These are phyloP conservation scores for Homalodisca vitripennis DNA, from an alignment of 1,140 invertebrate genomes.

Conservation along the genomic window DNA sequence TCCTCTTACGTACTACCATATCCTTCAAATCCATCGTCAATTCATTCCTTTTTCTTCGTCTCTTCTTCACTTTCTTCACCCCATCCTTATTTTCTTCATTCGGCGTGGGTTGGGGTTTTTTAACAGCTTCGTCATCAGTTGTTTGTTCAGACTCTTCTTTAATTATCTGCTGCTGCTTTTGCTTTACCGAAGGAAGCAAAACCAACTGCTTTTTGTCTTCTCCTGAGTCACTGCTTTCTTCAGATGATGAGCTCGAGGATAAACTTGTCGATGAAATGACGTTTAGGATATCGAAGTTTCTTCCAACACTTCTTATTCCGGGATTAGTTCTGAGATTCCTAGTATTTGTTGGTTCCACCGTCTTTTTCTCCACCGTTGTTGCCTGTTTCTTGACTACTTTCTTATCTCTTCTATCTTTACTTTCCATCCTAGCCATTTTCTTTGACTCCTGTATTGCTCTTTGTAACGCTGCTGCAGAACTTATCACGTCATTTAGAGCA, in stretches of 20 bases:
- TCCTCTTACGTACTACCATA: slow-evolving; percentile 84
- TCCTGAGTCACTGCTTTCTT: slow-evolving; percentile 48
- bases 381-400: neutral
- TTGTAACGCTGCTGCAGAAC: slow-evolving; percentile 15
- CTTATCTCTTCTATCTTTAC: slow-evolving; percentile 23
- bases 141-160: slow-evolving; percentile 35
- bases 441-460: slow-evolving; percentile 8
- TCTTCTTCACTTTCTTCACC: slow-evolving; percentile 48
- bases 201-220: slow-evolving; percentile 41
- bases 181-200: slow-evolving; percentile 29
- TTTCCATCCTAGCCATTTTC: slow-evolving; percentile 27
- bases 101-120: slow-evolving; percentile 43
- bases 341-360: slow-evolving; percentile 45
- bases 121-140: slow-evolving; percentile 31
- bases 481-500: slow-evolving; percentile 36
- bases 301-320: slow-evolving; percentile 70
- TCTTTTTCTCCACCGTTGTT: neutral
- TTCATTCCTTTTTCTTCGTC: slow-evolving; percentile 59
- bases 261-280: slow-evolving; percentile 54
- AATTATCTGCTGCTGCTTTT: slow-evolving; percentile 32
- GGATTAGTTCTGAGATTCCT: slow-evolving; percentile 68
- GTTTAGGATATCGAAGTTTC: slow-evolving; percentile 77
- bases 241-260: slow-evolving; percentile 48
- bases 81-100: slow-evolving; percentile 38
- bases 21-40: slow-evolving; percentile 82